phyloP scores from a whole-genome alignment of 2,888 invertebrate species.

The Taenaris catops region DNA sequence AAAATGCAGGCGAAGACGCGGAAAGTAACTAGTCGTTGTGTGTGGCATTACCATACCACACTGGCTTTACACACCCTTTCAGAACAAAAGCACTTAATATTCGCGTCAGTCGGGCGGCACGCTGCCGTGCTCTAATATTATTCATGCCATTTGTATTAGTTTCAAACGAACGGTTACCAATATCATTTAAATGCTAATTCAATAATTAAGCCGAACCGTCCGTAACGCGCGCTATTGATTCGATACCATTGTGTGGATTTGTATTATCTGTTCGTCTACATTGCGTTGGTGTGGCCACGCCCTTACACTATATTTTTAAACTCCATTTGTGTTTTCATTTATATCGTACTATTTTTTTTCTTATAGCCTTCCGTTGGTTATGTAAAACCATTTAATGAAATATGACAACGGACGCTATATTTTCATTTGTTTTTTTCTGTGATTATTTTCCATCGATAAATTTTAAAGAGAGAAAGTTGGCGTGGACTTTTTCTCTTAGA shows the following conservation, averaged over 20 bases:
- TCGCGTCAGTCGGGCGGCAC: slow-evolving; percentile 48
- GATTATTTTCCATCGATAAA: too few relatives aligned
- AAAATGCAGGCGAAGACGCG: too few relatives aligned
- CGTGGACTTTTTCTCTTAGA: too few relatives aligned
- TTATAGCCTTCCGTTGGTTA: too few relatives aligned
- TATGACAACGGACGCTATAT: too few relatives aligned
- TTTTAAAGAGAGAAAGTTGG: too few relatives aligned
- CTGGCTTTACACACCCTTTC: slow-evolving; percentile 16
- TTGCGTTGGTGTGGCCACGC: slow-evolving; percentile 10
- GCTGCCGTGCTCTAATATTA: slow-evolving; percentile 53
- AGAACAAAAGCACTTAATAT: slow-evolving; percentile 43
- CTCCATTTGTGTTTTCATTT: too few relatives aligned
- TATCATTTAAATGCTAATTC: slow-evolving; percentile 81
- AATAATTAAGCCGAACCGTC: slow-evolving; percentile 75
- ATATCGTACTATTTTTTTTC: too few relatives aligned
- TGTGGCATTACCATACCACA: slow-evolving; percentile 45
- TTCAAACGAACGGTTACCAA: slow-evolving; percentile 80
- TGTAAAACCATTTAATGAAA: too few relatives aligned
- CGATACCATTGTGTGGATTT: slow-evolving; percentile 32
- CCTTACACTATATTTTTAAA: too few relatives aligned
- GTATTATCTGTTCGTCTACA: slow-evolving; percentile 25
- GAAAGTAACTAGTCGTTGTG: too few relatives aligned
- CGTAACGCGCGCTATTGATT: slow-evolving; percentile 64
- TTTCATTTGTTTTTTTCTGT: too few relatives aligned
- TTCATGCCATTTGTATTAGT: slow-evolving; percentile 80